Conservation (phyloP, 2,113 vertebrate genomes). For the Tachysurus vachellii region DNA sequence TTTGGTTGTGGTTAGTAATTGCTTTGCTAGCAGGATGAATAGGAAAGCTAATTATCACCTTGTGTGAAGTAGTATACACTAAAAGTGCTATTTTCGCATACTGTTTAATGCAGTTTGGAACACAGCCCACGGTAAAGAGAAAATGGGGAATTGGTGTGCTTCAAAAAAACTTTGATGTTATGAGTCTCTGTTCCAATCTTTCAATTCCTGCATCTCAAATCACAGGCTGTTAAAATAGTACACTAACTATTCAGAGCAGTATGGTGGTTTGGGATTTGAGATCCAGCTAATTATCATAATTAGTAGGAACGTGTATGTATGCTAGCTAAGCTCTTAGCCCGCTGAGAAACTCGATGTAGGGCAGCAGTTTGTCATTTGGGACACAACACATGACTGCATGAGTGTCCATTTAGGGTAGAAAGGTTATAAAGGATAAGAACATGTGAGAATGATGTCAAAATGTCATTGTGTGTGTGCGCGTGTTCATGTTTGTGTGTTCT, state of each 20-base stretch:
- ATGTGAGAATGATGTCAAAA: not conserved
- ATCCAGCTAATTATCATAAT: not conserved
- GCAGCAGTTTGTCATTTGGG: not conserved
- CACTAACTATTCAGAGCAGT: not conserved
- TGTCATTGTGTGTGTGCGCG: not conserved
- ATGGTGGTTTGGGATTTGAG: not conserved
- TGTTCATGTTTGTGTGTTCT: not conserved
- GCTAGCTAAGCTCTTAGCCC: not conserved
- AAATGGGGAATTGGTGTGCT: not conserved
- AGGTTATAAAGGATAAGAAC: not conserved
- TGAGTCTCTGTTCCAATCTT: not conserved
- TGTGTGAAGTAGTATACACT: not conserved
- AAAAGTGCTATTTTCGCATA: not conserved
- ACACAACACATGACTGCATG: not conserved
- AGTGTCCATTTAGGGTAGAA: not conserved
- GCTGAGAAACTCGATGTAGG: not conserved
- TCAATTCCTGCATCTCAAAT: not conserved
- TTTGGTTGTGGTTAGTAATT: not conserved
- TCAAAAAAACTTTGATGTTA: not conserved
- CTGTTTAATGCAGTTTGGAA: not conserved
- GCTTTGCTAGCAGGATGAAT: not conserved
- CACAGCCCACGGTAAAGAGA: not conserved
- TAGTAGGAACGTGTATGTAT: not conserved
- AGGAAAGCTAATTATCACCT: constrained; percentile 4
- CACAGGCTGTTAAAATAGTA: too few relatives aligned